Base-by-base conservation (phyloP, 1,140 invertebrate species). In the Papilio polyxenes region DNA sequence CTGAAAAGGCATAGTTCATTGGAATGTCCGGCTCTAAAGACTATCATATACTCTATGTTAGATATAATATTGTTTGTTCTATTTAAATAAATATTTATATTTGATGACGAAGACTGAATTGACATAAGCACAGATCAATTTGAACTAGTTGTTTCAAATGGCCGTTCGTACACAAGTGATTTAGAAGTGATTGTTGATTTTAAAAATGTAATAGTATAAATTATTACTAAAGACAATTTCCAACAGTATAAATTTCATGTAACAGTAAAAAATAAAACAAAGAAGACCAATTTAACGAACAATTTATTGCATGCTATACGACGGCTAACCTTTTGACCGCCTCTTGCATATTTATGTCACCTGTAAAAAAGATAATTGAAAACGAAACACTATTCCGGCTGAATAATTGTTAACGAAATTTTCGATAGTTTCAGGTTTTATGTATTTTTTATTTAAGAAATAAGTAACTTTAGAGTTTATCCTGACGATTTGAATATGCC, bases 301-400 rank as follows among this genome's bases (percentile, higher is more conserved):
- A 37, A 72, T 72, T 72, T 40, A 72, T 72, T 37, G 65, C 65
- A 72, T 11, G 65, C 31, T 37, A 72, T 11, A 9, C 31, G 65
- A 72, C 23, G 23, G 65, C 31, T 37, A 72, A 72, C 65, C 65
- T 37, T 72, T 72, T 72, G 65, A 72, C 65, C 65, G 65, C 65
- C 65, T 72, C 31, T 37, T 72, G 65, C 31, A 72, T 72, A 72
- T 72, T 72, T 37, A 72, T 72, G 62, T 15, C 11, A 40, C 37
- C 23, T 3, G 23, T 65, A 20, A 72, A 72, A 72, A 37, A 72
- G 65, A 17, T 72, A 37, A 72, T 37, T 37, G 23, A 72, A 69
- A 72, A 40, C 15, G 65, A 2, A 72, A 72, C 65, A 37, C 23
- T 37, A 72, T 40, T 37, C 2, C 65, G 65, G 31, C 13, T 37